A percentile compares a stretch with the other conserved stretches of the same genome.
phyloP scores from a whole-genome alignment of 2,797 vertebrate species.

The Valencia hispanica region DNA sequence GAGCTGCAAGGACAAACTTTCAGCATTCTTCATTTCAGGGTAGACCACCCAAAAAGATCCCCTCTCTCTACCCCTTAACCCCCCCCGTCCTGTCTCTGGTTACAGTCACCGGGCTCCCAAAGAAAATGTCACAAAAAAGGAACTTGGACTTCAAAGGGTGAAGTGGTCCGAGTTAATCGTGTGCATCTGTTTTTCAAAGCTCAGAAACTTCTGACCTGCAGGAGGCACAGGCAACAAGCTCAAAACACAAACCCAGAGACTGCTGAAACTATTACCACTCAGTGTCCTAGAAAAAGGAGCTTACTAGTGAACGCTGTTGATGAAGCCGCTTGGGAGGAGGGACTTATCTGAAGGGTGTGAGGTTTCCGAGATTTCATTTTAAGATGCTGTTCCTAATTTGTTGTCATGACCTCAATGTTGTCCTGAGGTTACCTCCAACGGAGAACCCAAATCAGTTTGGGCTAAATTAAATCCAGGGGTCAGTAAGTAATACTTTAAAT shows the following conservation, averaged over 20 bases:
- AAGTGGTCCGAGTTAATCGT: conserved; percentile 74
- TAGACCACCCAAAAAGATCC: conserved; percentile 78
- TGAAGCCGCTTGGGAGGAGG: conserved; percentile 30
- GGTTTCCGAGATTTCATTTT: conserved; percentile 33
- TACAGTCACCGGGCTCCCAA: conserved; percentile 68
- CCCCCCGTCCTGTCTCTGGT: conserved; percentile 58
- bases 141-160: conserved; percentile 80
- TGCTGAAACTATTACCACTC: conserved; percentile 25
- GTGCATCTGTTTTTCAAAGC: conserved; percentile 74
- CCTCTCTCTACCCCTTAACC: conserved; percentile 14
- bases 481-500: not conserved
- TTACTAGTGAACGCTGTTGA: conserved; percentile 31
- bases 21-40: conserved; percentile 60
- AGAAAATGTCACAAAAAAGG: conserved; percentile 75
- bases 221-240: conserved; percentile 30
- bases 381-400: conserved; percentile 15
- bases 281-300: conserved; percentile 12
- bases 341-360: conserved; percentile 17
- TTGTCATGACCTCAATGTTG: conserved; percentile 21
- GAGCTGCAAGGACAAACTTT: conserved; percentile 66
- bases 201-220: conserved; percentile 43
- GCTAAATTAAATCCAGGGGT: not conserved
- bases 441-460: not conserved
- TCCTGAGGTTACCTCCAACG: not conserved
- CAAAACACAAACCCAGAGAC: conserved; percentile 8